Conservation (phyloP, 2,113 vertebrate genomes). For the Percopsis transmontana region DNA sequence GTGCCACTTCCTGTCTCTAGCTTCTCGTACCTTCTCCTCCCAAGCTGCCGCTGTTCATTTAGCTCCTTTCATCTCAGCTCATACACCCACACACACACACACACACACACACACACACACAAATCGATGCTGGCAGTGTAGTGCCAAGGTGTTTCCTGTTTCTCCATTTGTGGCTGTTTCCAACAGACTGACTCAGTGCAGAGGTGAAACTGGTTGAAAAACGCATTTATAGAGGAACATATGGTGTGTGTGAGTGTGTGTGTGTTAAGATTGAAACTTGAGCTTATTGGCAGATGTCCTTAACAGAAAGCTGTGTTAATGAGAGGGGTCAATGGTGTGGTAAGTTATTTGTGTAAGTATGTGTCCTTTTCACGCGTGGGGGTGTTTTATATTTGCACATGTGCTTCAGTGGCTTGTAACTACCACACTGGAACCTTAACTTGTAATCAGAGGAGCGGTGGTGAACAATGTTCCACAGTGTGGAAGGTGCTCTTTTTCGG, state of each 20-base stretch:
- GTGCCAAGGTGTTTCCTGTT: neutral
- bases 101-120: slow-evolving; percentile 9
- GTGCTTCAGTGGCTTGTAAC: neutral
- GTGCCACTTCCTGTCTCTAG: too few species aligned
- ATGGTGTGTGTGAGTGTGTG: neutral
- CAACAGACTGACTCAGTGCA: neutral
- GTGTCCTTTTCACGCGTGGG: neutral
- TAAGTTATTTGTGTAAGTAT: neutral
- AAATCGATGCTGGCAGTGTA: neutral
- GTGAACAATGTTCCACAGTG: too few species aligned
- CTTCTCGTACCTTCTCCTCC: neutral
- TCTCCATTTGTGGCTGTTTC: neutral
- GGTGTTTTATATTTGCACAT: neutral
- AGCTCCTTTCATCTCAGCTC: too few species aligned
- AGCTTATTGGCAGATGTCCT: neutral
- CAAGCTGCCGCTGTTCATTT: too few species aligned
- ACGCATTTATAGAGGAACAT: neutral
- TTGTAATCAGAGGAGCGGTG: too few species aligned
- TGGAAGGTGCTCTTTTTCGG: too few species aligned
- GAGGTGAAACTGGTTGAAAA: neutral
- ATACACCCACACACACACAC: neutral
- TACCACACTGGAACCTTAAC: too few species aligned
- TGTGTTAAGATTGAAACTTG: neutral
- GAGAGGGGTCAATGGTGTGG: neutral
- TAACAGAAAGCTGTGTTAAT: neutral